Evolutionary conservation across 2,797 vertebrate species (phyloP), one percentile per base, ranked within the genome.

Genomic region (Gephyroberyx darwinii): DNA sequence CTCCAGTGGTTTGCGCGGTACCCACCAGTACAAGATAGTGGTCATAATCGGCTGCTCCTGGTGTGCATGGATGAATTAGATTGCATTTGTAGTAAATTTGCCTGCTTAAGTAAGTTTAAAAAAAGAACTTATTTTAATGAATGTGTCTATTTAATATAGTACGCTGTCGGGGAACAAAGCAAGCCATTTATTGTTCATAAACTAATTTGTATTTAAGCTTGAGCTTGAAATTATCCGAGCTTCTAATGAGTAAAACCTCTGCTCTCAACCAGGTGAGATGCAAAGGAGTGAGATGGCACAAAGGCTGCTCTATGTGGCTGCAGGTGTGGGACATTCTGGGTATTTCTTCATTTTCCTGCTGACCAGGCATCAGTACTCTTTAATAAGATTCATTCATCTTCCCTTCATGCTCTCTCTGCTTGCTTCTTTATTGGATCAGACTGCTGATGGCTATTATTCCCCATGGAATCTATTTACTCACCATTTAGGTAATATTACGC

Each of bases 381-480:
- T 85, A 90, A 90, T 90, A 84, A 79, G 78, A 89, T 87, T 66
- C 80, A 89, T 91, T 87, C 76, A 88, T 86, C 85, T 87, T 87
- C 72, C 70, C 59, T 78, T 81, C 74, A 64, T 77, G 75, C 69
- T 74, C 78, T 50, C 61, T 48, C 67, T 78, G 71, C 81, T 84
- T 65, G 69, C 71, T 71, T 77, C 83, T 83, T 87, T 80, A 86
- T 87, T 85, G 69, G 78, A 86, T 83, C 78, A 74, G 67, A 82
- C 72, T 74, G 83, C 79, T 85, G 81, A 75, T 43, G 59, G 72
- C 80, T 75, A 83, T 89, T 86, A 84, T 87, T 88, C 85, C 76
- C 79, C 14, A 7, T 68, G 63, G 74, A 86, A 83, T 79, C 68
- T 91, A 77, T 89, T 90, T 87, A 86, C 83, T 75, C 64, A 67